phyloP scores from a whole-genome alignment of 2,113 vertebrate genomes.

The Cynoglossus semilaevis region DNA sequence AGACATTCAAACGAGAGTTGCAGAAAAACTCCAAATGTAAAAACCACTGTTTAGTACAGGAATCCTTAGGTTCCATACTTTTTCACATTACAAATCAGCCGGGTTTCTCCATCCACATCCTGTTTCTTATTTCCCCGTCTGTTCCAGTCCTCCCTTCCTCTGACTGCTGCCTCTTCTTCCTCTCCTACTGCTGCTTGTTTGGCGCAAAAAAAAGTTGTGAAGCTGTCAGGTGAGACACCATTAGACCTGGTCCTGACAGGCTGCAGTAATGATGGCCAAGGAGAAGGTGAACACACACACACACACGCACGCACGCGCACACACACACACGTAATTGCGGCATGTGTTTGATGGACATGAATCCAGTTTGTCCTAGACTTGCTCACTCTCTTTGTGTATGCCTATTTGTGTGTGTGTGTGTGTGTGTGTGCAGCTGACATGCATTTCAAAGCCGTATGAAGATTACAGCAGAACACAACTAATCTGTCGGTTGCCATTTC shows the following conservation, averaged over 20 bases:
- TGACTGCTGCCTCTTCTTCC: not conserved
- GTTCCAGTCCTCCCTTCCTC: not conserved
- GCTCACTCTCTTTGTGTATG: not conserved
- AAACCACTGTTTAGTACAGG: no score
- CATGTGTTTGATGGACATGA: slow-evolving; percentile 24
- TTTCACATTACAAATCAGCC: slow-evolving; percentile 53
- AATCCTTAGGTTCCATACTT: no score
- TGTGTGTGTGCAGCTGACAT: slow-evolving; percentile 41
- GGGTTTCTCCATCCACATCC: slow-evolving; percentile 49
- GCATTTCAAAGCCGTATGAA: slow-evolving; percentile 62
- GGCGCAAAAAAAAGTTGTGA: slow-evolving; percentile 38
- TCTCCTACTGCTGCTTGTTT: slow-evolving; percentile 42
- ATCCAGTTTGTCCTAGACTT: slow-evolving; percentile 10
- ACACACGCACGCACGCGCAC: not conserved
- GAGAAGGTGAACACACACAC: slow-evolving; percentile 10
- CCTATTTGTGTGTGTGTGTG: slow-evolving; percentile 6
- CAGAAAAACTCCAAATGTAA: no score
- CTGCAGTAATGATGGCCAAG: slow-evolving; percentile 55
- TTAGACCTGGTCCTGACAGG: slow-evolving; percentile 68
- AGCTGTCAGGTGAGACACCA: slow-evolving; percentile 69
- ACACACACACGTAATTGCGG: slow-evolving; percentile 3
- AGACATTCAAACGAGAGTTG: not conserved
- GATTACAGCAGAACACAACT: slow-evolving; percentile 69
- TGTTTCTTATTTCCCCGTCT: slow-evolving; percentile 13
- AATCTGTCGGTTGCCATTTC: slow-evolving; percentile 72